A percentile compares a stretch with the other conserved stretches of the same genome.
phyloP scores from a whole-genome alignment of 2,113 vertebrate genomes.

The Dasyprocta punctata region DNA sequence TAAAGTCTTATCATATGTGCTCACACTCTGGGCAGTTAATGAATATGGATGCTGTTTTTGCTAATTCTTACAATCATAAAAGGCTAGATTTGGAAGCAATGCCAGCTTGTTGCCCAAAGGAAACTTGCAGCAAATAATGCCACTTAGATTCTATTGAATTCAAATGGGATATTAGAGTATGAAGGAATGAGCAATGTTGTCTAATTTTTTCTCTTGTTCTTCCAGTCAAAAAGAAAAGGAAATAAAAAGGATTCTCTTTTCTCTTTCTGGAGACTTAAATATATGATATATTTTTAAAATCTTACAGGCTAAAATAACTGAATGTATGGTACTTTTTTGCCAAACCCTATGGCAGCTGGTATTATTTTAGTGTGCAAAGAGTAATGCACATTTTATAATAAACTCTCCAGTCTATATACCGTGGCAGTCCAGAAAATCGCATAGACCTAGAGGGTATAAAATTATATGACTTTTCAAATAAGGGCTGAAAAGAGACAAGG shows the following conservation, averaged over 20 bases:
- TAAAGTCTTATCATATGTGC: constrained; percentile 62
- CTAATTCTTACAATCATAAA: constrained; percentile 72
- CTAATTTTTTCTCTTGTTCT: background rate
- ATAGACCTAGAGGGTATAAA: background rate
- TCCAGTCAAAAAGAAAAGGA: constrained; percentile 3
- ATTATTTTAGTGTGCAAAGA: background rate
- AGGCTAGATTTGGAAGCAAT: constrained; percentile 70
- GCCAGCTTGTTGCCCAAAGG: constrained; percentile 69
- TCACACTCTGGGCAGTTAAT: constrained; percentile 75
- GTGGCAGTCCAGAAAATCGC: background rate
- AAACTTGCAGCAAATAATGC: constrained; percentile 77
- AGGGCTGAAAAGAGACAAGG: too few relatives aligned
- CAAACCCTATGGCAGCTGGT: fast-evolving
- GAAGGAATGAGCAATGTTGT: background rate
- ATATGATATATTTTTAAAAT: background rate
- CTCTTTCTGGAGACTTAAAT: constrained; percentile 18
- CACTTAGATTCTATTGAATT: background rate
- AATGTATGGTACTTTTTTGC: background rate
- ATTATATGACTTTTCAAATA: too few relatives aligned
- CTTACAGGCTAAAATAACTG: background rate
- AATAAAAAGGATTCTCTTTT: background rate
- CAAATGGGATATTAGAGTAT: background rate
- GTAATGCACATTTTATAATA: background rate
- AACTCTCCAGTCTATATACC: background rate
- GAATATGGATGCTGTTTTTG: constrained; percentile 81